Evolutionary conservation across 2,888 invertebrate species (phyloP).

Genomic region (Temnothorax unifasciatus): DNA sequence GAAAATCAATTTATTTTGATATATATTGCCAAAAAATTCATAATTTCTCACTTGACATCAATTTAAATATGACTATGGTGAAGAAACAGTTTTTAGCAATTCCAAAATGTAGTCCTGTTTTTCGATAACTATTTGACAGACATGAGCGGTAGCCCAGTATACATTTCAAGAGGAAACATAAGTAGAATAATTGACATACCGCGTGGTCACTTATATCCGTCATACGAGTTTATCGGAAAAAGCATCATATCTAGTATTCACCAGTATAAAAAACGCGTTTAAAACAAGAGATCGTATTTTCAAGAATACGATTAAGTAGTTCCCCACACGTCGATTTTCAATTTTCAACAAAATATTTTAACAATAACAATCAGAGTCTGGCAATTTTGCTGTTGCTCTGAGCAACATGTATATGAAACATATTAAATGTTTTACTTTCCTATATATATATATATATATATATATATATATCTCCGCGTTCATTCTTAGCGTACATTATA

Average conservation of each 20-base stretch:
- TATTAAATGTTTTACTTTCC: slow-evolving; percentile 60
- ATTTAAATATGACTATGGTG: background rate
- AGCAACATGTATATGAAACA: slow-evolving; percentile 64
- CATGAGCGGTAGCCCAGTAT: slow-evolving; percentile 22
- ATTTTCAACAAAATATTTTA: slow-evolving; percentile 61
- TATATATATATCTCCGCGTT: slow-evolving; percentile 65
- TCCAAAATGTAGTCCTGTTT: slow-evolving; percentile 57
- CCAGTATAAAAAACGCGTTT: slow-evolving; percentile 55
- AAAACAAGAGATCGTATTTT: slow-evolving; percentile 44
- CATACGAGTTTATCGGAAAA: slow-evolving; percentile 64
- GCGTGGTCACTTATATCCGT: slow-evolving; percentile 56
- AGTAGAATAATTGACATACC: slow-evolving; percentile 41
- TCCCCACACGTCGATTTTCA: slow-evolving; percentile 30
- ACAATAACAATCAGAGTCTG: slow-evolving; percentile 68
- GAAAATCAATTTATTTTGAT: background rate
- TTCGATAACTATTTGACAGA: slow-evolving; percentile 71
- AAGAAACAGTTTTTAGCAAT: slow-evolving; percentile 41
- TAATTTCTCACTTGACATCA: background rate
- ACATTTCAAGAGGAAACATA: slow-evolving; percentile 37
- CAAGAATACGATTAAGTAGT: slow-evolving; percentile 37
- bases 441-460: slow-evolving; percentile 56
- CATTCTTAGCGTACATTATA: slow-evolving; percentile 71
- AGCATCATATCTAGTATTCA: slow-evolving; percentile 66
- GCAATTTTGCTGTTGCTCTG: slow-evolving; percentile 68
- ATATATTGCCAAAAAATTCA: background rate